A percentile compares a stretch with the other conserved stretches of the same genome.
Conservation (phyloP, 2,888 invertebrate genomes). For the Pterostichus madidus region DNA sequence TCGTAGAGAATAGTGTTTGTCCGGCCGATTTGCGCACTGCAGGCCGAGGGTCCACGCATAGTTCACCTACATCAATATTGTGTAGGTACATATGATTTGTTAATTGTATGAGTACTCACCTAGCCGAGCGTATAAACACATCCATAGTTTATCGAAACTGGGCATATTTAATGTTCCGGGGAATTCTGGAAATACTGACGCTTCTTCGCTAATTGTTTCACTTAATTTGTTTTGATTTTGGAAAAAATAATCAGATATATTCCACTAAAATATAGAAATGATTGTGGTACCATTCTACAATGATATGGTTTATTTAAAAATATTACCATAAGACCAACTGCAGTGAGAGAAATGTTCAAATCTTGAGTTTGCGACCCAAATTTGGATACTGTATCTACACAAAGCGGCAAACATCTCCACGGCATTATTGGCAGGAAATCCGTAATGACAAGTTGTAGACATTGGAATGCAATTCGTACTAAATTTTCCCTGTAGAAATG, state of each 20-base stretch:
- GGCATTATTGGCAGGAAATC: constrained; percentile 96
- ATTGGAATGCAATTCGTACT: constrained; percentile 96
- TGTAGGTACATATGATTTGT: too few relatives aligned
- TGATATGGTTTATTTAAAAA: background rate
- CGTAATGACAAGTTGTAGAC: constrained; percentile 95
- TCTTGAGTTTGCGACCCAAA: constrained; percentile 98
- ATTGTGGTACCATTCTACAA: constrained; percentile 58
- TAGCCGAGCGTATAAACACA: constrained; percentile 94
- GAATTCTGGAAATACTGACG: constrained; percentile 89
- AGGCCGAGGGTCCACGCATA: constrained; percentile 96
- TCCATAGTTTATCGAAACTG: constrained; percentile 96
- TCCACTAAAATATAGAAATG: constrained; percentile 87
- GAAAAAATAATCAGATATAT: constrained; percentile 98
- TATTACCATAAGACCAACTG: constrained; percentile 95
- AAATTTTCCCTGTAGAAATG: constrained; percentile 86
- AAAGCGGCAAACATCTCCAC: constrained; percentile 92
- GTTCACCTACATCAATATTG: constrained; percentile 80
- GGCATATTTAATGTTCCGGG: constrained; percentile 91
- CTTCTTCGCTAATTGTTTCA: constrained; percentile 86
- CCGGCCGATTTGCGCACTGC: constrained; percentile 98
- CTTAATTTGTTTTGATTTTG: constrained; percentile 94
- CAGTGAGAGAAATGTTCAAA: constrained; percentile 97
- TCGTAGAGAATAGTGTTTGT: constrained; percentile 98
- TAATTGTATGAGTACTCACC: constrained; percentile 77
- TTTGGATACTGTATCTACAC: constrained; percentile 95